Conservation (phyloP, 2,888 invertebrate genomes). For the Napeogenes inachia region DNA sequence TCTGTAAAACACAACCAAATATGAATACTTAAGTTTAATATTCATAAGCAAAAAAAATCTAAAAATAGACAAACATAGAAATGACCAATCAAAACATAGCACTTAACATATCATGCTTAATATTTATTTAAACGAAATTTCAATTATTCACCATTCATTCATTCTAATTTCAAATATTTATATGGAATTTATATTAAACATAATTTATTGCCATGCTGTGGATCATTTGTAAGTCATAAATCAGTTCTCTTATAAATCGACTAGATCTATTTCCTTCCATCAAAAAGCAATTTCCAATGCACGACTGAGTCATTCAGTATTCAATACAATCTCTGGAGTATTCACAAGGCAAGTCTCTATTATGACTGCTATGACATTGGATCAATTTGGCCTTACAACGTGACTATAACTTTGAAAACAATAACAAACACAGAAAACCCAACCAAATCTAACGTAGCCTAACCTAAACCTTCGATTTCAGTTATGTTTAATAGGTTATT, state of each 20-base stretch:
- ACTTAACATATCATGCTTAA: too few relatives aligned
- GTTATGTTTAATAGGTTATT: neutral
- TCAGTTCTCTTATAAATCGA: neutral
- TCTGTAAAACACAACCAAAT: too few relatives aligned
- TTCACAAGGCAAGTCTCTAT: conserved; percentile 21
- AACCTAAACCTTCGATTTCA: neutral
- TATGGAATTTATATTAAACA: too few relatives aligned
- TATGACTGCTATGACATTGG: conserved; percentile 12
- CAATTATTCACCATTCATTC: too few relatives aligned
- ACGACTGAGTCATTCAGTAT: conserved; percentile 18
- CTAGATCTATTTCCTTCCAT: conserved; percentile 14
- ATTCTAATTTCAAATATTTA: too few relatives aligned
- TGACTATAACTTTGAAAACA: conserved; percentile 11
- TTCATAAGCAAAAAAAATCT: too few relatives aligned
- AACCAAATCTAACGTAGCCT: too few relatives aligned
- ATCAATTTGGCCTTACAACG: conserved; percentile 13
- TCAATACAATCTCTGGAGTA: conserved; percentile 20
- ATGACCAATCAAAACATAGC: too few relatives aligned
- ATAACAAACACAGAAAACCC: neutral
- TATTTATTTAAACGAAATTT: too few relatives aligned
- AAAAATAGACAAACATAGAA: too few relatives aligned
- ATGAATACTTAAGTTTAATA: too few relatives aligned
- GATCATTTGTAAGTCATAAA: neutral
- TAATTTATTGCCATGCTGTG: neutral
- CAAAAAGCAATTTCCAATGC: conserved; percentile 17